Conservation (phyloP, 2,888 invertebrate species). For the Aromia moschata region DNA sequence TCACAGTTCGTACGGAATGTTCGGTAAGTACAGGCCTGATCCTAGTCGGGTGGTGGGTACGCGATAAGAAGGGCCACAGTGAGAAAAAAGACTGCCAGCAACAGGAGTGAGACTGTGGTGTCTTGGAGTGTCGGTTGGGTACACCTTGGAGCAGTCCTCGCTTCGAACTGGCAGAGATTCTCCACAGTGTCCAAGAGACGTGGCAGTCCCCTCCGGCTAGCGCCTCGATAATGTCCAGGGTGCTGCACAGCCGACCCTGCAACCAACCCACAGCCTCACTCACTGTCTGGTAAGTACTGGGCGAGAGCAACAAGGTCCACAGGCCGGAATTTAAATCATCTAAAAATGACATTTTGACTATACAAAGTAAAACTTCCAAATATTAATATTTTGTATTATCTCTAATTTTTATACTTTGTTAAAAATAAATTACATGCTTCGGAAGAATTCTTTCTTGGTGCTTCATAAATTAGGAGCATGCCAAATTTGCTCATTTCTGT, state of each 20-base stretch:
- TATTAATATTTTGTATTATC: too few relatives aligned
- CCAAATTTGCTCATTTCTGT: background rate
- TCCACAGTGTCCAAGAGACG: slow-evolving; percentile 59
- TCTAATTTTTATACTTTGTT: background rate
- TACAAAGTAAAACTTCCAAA: too few relatives aligned
- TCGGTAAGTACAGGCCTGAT: background rate
- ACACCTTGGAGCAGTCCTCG: slow-evolving; percentile 42
- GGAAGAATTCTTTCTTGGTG: background rate
- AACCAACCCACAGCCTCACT: slow-evolving; percentile 67
- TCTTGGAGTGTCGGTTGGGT: slow-evolving; percentile 55
- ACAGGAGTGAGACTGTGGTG: slow-evolving; percentile 66
- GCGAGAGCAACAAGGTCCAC: slow-evolving; percentile 21
- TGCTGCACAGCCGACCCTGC: slow-evolving; percentile 69
- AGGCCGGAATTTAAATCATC: slow-evolving; percentile 27
- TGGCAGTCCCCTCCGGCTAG: slow-evolving; percentile 60
- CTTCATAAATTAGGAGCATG: too few relatives aligned
- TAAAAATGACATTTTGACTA: too few relatives aligned
- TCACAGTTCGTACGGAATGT: slow-evolving; percentile 8
- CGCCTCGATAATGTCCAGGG: slow-evolving; percentile 66
- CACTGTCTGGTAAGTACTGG: slow-evolving; percentile 42
- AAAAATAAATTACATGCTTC: background rate
- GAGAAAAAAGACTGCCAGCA: slow-evolving; percentile 62
- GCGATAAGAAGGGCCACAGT: slow-evolving; percentile 63
- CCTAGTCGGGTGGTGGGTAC: slow-evolving; percentile 64
- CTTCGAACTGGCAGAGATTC: slow-evolving; percentile 55